phyloP scores from a whole-genome alignment of 1,140 invertebrate genomes.

The Zaprionus ghesquierei region DNA sequence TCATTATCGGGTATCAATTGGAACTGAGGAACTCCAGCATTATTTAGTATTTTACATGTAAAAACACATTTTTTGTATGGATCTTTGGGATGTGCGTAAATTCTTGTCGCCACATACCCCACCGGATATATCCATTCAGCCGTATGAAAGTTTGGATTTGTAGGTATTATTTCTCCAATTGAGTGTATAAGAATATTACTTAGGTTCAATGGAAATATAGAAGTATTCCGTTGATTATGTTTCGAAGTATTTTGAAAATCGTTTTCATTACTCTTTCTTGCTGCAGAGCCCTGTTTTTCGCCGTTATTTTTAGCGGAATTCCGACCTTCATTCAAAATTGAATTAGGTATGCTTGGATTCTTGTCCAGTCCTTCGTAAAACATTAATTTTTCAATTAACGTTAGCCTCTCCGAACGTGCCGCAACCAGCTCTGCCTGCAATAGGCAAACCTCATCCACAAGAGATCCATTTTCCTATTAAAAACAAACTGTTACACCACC shows the following conservation, averaged over 20 bases:
- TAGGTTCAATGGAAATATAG: conserved; percentile 89
- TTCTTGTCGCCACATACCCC: conserved; percentile 91
- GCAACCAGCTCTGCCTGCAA: conserved; percentile 88
- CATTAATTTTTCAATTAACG: conserved; percentile 86
- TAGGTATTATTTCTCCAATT: conserved; percentile 89
- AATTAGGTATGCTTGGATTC: neutral
- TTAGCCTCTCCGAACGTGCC: conserved; percentile 89
- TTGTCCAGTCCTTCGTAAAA: conserved; percentile 84
- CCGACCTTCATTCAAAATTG: conserved; percentile 31
- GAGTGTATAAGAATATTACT: conserved; percentile 90
- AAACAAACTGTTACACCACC: neutral
- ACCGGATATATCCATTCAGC: conserved; percentile 90
- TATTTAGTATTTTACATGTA: conserved; percentile 92
- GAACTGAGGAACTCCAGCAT: conserved; percentile 88
- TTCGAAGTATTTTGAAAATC: conserved; percentile 36
- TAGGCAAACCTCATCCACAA: conserved; percentile 90
- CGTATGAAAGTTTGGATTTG: conserved; percentile 88
- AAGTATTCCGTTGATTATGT: conserved; percentile 83
- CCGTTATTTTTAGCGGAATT: conserved; percentile 19
- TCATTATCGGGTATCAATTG: conserved; percentile 91
- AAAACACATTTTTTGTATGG: conserved; percentile 89
- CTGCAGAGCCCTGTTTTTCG: conserved; percentile 1
- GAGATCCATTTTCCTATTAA: conserved; percentile 90
- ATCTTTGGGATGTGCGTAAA: conserved; percentile 89
- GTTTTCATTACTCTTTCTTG: conserved; percentile 30